A percentile compares a stretch with the other conserved stretches of the same genome.
These are phyloP conservation scores for Leucosticte australis DNA, from an alignment of 2,113 vertebrate species.

Conservation along the genomic window DNA sequence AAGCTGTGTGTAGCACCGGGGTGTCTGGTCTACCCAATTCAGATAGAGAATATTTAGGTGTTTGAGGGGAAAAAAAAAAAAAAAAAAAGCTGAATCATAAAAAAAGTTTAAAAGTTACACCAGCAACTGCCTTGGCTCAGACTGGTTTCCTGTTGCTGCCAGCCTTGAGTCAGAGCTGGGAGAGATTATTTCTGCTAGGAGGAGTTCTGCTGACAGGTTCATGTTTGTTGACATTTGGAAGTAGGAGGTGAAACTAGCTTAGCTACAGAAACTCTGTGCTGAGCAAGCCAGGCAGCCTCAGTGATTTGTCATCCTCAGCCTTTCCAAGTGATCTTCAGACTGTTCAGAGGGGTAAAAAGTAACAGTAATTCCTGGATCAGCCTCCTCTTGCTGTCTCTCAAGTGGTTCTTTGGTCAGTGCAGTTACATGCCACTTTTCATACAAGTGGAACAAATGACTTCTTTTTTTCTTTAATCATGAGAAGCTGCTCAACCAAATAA, in stretches of 20 bases:
- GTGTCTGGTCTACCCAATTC: rapidly evolving
- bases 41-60: neutral
- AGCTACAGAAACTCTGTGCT: neutral
- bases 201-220: neutral
- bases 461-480: neutral
- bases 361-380: neutral
- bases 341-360: neutral
- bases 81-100: neutral
- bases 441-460: neutral
- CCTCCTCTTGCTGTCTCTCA: neutral
- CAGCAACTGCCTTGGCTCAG: neutral
- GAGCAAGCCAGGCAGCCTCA: neutral
- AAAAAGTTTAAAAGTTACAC: neutral
- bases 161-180: neutral
- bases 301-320: neutral
- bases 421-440: neutral
- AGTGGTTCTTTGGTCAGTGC: neutral
- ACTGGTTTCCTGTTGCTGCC: neutral
- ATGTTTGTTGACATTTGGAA: neutral
- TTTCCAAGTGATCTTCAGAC: neutral
- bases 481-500: neutral
- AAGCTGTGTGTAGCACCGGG: rapidly evolving
- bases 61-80: neutral
- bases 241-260: conserved; percentile 19
- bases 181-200: neutral